phyloP scores from a whole-genome alignment of 2,113 vertebrate genomes.

The Salvelinus namaycush region DNA sequence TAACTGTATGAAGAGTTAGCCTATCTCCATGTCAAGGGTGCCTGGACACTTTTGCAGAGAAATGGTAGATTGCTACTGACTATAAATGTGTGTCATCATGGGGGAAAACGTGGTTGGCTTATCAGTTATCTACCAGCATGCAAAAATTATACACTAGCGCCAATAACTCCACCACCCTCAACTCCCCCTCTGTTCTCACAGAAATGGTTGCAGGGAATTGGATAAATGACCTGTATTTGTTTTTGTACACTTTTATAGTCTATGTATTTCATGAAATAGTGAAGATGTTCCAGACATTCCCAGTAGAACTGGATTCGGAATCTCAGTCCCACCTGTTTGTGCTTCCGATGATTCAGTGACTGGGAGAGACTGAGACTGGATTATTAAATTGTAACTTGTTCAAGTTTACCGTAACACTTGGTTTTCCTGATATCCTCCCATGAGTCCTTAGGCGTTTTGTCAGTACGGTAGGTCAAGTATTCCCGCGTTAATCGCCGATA shows the following conservation, averaged over 20 bases:
- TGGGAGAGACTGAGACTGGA: neutral
- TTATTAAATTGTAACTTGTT: neutral
- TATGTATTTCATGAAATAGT: neutral
- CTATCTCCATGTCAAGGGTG: neutral
- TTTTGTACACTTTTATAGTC: neutral
- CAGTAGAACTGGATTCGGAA: neutral
- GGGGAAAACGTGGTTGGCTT: neutral
- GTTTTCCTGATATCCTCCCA: neutral
- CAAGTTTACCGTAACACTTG: neutral
- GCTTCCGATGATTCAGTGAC: no score
- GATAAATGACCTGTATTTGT: neutral
- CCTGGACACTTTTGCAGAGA: no score
- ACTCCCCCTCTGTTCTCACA: neutral
- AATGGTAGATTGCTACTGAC: neutral
- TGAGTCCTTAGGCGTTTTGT: neutral
- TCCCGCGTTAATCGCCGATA: neutral
- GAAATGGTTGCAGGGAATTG: neutral
- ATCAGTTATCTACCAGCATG: neutral
- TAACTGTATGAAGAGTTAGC: neutral
- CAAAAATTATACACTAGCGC: neutral
- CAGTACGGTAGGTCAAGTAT: neutral
- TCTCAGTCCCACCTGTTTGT: neutral
- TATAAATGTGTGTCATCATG: neutral
- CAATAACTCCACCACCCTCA: neutral
- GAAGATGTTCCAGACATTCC: neutral